Percentiles rank a stretch among this genome's conserved stretches.
Evolutionary conservation across 2,113 vertebrate species (phyloP).

Genomic region (Nesogale talazaci): DNA sequence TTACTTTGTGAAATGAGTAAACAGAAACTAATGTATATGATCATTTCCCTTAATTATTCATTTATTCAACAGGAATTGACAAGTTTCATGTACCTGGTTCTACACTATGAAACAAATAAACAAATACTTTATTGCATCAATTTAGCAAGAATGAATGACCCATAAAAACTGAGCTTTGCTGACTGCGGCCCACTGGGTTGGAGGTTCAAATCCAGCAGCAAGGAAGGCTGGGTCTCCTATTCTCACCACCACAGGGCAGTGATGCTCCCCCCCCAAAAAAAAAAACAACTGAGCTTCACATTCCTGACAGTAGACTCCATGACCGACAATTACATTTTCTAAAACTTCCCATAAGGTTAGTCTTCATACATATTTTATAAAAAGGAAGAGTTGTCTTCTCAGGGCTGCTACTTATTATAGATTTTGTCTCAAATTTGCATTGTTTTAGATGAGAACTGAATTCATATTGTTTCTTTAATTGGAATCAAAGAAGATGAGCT

Average conservation of each 20-base stretch:
- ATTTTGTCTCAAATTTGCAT: not conserved
- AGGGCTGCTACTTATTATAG: not conserved
- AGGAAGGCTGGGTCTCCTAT: too few species aligned
- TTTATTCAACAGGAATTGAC: not conserved
- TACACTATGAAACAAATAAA: not conserved
- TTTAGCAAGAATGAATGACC: not conserved
- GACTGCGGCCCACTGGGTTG: too few species aligned
- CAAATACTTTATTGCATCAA: not conserved
- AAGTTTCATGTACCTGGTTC: not conserved
- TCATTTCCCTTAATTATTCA: not conserved
- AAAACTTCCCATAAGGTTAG: not conserved
- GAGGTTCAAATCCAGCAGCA: too few species aligned
- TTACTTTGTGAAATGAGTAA: constrained; percentile 37
- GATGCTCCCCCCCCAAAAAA: too few species aligned
- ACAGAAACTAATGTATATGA: not conserved
- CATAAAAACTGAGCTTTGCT: not conserved
- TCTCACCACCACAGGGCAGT: too few species aligned
- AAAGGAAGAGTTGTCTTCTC: not conserved
- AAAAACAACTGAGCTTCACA: not conserved
- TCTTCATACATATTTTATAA: not conserved
- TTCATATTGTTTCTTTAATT: not conserved
- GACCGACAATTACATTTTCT: not conserved
- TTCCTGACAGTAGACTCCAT: not conserved
- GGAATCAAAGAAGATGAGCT: not conserved
- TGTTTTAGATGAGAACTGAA: not conserved